Conservation (phyloP, 1,140 invertebrate genomes). For the Drosophila pachea region DNA sequence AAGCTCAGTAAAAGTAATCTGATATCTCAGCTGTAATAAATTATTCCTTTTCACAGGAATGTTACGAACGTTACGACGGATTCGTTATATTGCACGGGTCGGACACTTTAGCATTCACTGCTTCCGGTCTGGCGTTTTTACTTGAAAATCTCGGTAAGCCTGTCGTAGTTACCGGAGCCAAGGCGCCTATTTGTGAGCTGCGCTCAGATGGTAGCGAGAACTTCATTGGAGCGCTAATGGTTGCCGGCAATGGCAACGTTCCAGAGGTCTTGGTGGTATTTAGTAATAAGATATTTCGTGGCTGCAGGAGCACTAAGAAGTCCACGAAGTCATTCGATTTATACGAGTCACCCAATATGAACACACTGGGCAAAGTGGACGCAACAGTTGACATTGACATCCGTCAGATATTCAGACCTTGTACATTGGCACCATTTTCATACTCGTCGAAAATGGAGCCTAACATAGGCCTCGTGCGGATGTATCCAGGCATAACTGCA, state of each 20-base stretch:
- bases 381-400: conserved; percentile 83
- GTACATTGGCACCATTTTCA: conserved; percentile 85
- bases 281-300: conserved; percentile 90
- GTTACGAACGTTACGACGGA: conserved; percentile 91
- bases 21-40: neutral
- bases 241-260: conserved; percentile 93
- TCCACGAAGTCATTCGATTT: conserved; percentile 90
- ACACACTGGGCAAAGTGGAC: conserved; percentile 88
- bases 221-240: conserved; percentile 91
- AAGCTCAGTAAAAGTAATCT: too few species aligned
- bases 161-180: conserved; percentile 92
- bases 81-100: conserved; percentile 98
- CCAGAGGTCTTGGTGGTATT: conserved; percentile 97
- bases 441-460: conserved; percentile 86
- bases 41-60: conserved; percentile 81
- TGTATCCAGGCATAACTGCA: conserved; percentile 94
- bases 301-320: conserved; percentile 90
- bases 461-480: conserved; percentile 90
- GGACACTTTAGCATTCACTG: conserved; percentile 97
- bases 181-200: conserved; percentile 95
- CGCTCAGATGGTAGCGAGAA: conserved; percentile 95
- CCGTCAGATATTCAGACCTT: conserved; percentile 86
- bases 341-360: conserved; percentile 92
- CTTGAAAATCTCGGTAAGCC: conserved; percentile 95
- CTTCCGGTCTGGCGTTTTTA: conserved; percentile 97